Base-by-base conservation (phyloP, 2,797 vertebrate genomes). In the Chelon labrosus region DNA sequence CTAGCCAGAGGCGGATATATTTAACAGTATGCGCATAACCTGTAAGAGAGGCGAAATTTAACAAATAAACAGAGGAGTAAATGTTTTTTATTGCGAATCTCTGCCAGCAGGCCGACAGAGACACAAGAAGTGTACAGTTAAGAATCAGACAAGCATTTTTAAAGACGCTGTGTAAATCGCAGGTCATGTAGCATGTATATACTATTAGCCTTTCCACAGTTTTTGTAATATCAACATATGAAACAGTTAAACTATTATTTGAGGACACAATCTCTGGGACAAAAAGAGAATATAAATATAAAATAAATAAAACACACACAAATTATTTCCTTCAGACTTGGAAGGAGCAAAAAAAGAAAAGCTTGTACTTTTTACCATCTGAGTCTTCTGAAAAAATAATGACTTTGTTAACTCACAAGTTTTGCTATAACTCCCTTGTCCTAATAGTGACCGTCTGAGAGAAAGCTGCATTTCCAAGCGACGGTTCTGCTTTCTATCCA, bases 21-120 rank as follows among this genome's bases (percentile, higher is more conserved):
- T 86, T 61, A 90, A 85, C 86, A 73, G 70, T 76, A 70, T 85
- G 83, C 84, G 79, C 84, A 82, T 79, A 89, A 86, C 76, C 78
- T 79, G 85, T 70, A 79, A 79, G 60, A 84, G 65, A 87, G 49
- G 55, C 50, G 71, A 82, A 85, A 83, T 57, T 80, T 69, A 88
- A 76, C 54, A 77, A 83, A 84, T 86, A 85, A 82, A 83, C 85
- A 62, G 65, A 58, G 61, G 31, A 86, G 62, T 80, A 68, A 78
- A 46, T 84, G 25, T 70, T 80, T 67, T 63, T 20, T 64, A 67
- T 80, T 66, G 71, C 60, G 57, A 54, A 63, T 82, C 75, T 79
- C 76, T 87, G 83, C 74, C 73, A 79, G 57, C 56, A 81, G 82
- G 70, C 58, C 25, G 12, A 19, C 31, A 49, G 7, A 68, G 20